Evolutionary conservation across 2,888 invertebrate species (phyloP), one percentile per base, ranked within the genome.

Genomic region (Congeria kusceri): DNA sequence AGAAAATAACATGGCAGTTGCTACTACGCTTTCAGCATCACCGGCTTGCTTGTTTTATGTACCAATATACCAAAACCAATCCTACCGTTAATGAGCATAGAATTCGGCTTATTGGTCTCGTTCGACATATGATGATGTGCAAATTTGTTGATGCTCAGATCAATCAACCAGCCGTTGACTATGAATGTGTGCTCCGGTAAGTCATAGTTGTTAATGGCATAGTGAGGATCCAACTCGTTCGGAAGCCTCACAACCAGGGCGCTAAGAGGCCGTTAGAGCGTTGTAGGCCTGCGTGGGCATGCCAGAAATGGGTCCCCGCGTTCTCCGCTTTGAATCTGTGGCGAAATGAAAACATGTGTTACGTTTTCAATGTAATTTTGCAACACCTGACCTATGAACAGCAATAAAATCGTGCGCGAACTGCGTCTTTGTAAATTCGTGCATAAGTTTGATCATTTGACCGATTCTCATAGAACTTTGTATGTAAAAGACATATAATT

Each of bases 211-310:
- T 98, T 98, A 23, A 97, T 94, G 92, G 96, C 95, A 86, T 96
- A 96, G 94, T 97, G 97, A 57, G 97, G 97, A 91, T 98, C 97
- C 86, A 96, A 97, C 9, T 97, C 96, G 90, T 97, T 97, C 81
- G 84, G 44, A 49, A 85, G 80, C 9, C 88, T 77, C 4, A 92
- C 86, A 29, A 91, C 81, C 7, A 92, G 61, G 0, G 86, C 73
- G 7, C 92, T 91, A 85, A 90, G 7, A 89, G 49, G 3, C 92
- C 92, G 57, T 89, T 88, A 7, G 88, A 66, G 39, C 89, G 77
- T 73, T 91, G 92, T 0, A 89, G 39, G 2, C 91, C 91, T 0
- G 85, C 64, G 66, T 92, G 91, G 1, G 89, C 80, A 71, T 92
- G 91, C 88, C 91, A 92, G 75, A 86, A 91, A 74, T 90, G 89